Percentiles rank a stretch among this genome's conserved stretches.
phyloP scores from a whole-genome alignment of 2,888 invertebrate species.

The Metacarcinus magister region DNA sequence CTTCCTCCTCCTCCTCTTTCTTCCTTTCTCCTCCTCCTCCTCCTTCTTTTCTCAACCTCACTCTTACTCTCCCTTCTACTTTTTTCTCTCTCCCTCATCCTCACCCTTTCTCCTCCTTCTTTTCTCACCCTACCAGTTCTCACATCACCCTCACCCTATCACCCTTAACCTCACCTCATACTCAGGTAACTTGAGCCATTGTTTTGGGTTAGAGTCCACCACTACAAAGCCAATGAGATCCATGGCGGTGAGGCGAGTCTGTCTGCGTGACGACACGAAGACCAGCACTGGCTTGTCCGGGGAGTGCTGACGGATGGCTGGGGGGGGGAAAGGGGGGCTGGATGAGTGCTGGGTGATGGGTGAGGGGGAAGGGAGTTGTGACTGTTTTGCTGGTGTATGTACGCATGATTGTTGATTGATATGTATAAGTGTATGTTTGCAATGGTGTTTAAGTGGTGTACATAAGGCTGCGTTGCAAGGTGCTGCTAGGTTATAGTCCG shows the following conservation, averaged over 20 bases:
- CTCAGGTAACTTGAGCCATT: slow-evolving; percentile 96
- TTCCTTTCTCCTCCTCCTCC: too few species aligned
- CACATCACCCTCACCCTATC: background rate
- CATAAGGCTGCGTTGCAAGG: too few species aligned
- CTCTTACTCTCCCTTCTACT: too few species aligned
- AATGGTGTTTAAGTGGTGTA: too few species aligned
- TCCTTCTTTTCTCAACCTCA: too few species aligned
- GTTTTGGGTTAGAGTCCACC: slow-evolving; percentile 95
- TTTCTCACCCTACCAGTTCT: too few species aligned
- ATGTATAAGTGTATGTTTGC: too few species aligned
- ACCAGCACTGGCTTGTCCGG: slow-evolving; percentile 95
- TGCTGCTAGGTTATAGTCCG: too few species aligned
- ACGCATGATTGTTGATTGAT: too few species aligned
- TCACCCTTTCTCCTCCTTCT: background rate
- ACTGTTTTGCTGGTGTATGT: too few species aligned
- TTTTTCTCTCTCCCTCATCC: background rate
- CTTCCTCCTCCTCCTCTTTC: too few species aligned
- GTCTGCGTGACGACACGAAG: slow-evolving; percentile 97
- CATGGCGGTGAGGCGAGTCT: slow-evolving; percentile 97
- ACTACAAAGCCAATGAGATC: slow-evolving; percentile 96
- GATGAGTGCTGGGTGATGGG: background rate
- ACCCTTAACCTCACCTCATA: slow-evolving; percentile 86
- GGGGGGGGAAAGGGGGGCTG: background rate
- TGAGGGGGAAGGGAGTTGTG: too few species aligned
- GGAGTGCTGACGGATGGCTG: slow-evolving; percentile 94